Percentiles rank a stretch among this genome's conserved stretches.
phyloP scores from a whole-genome alignment of 2,797 vertebrate genomes.

The Setipinna tenuifilis region DNA sequence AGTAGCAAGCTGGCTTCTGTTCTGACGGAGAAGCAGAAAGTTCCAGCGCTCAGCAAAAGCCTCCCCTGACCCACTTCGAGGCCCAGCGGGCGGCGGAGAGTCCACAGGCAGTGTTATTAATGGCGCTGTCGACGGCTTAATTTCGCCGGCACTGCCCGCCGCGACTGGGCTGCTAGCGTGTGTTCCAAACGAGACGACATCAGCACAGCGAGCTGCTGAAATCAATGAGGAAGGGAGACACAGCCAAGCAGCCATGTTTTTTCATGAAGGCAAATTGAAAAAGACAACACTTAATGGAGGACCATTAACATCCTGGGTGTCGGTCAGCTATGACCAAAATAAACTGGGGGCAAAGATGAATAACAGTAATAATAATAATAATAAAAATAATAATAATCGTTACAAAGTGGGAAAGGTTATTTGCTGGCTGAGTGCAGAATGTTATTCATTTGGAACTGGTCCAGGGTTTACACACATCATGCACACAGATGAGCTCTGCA shows the following conservation, averaged over 20 bases:
- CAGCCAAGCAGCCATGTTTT: conserved; percentile 12
- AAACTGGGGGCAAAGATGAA: background rate
- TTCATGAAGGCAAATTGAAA: background rate
- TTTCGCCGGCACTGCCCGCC: too few relatives aligned
- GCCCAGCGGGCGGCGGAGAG: background rate
- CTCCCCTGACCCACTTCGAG: background rate
- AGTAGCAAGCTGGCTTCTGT: too few relatives aligned
- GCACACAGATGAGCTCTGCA: background rate
- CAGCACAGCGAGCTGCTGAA: background rate
- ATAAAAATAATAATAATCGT: background rate
- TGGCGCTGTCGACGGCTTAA: background rate
- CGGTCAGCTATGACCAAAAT: background rate
- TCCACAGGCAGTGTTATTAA: background rate
- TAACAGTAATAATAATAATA: background rate
- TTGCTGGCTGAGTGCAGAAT: background rate
- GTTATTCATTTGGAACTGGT: background rate
- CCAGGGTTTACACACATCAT: background rate
- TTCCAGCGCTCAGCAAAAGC: background rate
- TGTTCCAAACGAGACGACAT: background rate
- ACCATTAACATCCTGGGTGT: background rate
- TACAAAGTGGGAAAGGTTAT: background rate
- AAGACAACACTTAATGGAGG: background rate
- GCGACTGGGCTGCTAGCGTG: too few relatives aligned
- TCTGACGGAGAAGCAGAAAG: too few relatives aligned
- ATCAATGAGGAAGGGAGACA: background rate